phyloP scores from a whole-genome alignment of 2,888 invertebrate genomes.

The Idaea dimidiata region DNA sequence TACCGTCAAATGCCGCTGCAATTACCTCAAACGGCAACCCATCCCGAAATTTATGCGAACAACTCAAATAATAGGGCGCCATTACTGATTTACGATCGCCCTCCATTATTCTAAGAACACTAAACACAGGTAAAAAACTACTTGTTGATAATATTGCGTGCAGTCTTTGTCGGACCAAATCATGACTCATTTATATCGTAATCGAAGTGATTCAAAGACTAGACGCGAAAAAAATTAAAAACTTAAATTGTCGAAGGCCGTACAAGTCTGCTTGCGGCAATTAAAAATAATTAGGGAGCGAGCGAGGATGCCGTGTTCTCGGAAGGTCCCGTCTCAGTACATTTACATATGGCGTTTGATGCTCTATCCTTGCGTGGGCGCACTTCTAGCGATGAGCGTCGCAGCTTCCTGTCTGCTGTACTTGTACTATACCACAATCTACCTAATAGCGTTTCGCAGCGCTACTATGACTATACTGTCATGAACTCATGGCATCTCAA shows the following conservation, averaged over 20 bases:
- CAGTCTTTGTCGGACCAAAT: constrained; percentile 37
- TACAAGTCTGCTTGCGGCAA: constrained; percentile 69
- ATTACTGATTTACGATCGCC: constrained; percentile 67
- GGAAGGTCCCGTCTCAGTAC: constrained; percentile 66
- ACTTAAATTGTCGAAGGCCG: constrained; percentile 72
- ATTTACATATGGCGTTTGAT: constrained; percentile 72
- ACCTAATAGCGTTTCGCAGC: no score
- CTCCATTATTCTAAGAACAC: constrained; percentile 63
- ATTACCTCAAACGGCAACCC: constrained; percentile 32
- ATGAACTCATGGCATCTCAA: no score
- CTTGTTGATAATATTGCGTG: constrained; percentile 59
- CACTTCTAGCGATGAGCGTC: constrained; percentile 26
- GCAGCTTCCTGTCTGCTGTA: not conserved
- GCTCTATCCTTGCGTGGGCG: constrained; percentile 32
- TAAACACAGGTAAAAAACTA: constrained; percentile 55
- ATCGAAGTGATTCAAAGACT: constrained; percentile 68
- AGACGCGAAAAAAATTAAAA: constrained; percentile 76
- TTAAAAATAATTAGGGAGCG: constrained; percentile 80
- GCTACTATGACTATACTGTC: no score
- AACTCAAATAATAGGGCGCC: constrained; percentile 76
- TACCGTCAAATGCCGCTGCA: constrained; percentile 13
- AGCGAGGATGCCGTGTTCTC: constrained; percentile 72
- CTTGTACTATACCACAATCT: no score
- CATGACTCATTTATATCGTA: constrained; percentile 64
- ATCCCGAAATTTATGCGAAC: constrained; percentile 63